Evolutionary conservation across 1,140 invertebrate genomes (phyloP).

Genomic region (Dryas iulia): DNA sequence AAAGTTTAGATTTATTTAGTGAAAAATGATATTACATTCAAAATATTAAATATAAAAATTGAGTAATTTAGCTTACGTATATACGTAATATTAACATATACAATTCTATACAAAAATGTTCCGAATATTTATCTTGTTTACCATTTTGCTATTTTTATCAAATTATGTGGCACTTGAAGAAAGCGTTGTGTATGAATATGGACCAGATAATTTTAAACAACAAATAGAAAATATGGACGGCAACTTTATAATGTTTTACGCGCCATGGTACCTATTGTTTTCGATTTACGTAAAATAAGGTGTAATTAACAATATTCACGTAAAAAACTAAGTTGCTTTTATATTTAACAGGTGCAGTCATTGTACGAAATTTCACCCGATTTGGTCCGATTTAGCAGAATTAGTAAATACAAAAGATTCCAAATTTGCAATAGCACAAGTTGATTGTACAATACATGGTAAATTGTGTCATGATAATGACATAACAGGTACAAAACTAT

Average conservation of each 20-base stretch:
- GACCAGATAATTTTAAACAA: conserved; percentile 58
- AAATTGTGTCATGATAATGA: conserved; percentile 70
- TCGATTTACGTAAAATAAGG: neutral
- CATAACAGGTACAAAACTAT: conserved; percentile 56
- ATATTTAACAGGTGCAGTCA: conserved; percentile 58
- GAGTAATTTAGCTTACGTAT: neutral
- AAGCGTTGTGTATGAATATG: conserved; percentile 62
- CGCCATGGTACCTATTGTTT: conserved; percentile 52
- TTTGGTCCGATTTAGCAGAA: conserved; percentile 64
- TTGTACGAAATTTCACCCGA: conserved; percentile 67
- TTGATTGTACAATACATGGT: conserved; percentile 63
- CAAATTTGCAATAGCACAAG: conserved; percentile 71
- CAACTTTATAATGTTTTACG: conserved; percentile 74
- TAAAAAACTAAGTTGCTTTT: conserved; percentile 5
- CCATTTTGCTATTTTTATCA: conserved; percentile 39
- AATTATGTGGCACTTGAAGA: conserved; percentile 63
- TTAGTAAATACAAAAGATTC: conserved; percentile 68
- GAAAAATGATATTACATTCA: neutral
- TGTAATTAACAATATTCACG: neutral
- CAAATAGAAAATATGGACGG: conserved; percentile 71
- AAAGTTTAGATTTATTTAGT: neutral
- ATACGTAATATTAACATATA: neutral
- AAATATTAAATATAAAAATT: neutral
- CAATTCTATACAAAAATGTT: conserved; percentile 13
- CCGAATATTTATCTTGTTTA: conserved; percentile 8